Evolutionary conservation across 2,888 invertebrate genomes (phyloP).

Genomic region (Crematogaster levior): DNA sequence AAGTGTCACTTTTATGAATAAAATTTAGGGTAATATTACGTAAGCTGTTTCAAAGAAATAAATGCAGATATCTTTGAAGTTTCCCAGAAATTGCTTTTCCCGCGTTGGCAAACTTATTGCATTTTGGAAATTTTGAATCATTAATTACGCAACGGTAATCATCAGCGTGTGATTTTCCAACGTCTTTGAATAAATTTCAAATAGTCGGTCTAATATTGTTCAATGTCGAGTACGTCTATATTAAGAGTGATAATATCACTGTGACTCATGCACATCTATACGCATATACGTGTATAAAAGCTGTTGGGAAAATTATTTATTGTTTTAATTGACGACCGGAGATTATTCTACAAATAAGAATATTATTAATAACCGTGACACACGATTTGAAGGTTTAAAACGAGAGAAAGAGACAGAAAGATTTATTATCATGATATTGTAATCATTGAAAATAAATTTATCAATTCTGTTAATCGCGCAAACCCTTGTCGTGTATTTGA

Average conservation of each 20-base stretch:
- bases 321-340: constrained; percentile 3
- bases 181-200: constrained; percentile 16
- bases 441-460: neutral
- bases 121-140: constrained; percentile 62
- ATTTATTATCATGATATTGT: neutral
- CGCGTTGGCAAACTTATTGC: constrained; percentile 52
- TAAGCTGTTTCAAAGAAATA: neutral
- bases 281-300: neutral
- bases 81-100: constrained; percentile 38
- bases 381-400: neutral
- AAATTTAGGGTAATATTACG: neutral
- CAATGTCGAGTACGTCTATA: neutral
- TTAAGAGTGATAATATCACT: no score
- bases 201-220: constrained; percentile 2
- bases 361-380: constrained; percentile 22
- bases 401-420: neutral
- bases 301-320: neutral
- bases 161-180: constrained; percentile 40
- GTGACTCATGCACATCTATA: constrained; percentile 5
- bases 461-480: neutral
- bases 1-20: neutral
- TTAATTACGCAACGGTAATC: constrained; percentile 58
- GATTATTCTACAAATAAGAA: neutral
- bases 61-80: neutral
- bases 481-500: neutral